Evolutionary conservation across 2,888 invertebrate species (phyloP).

Genomic region (Arrhopalites spinosus): DNA sequence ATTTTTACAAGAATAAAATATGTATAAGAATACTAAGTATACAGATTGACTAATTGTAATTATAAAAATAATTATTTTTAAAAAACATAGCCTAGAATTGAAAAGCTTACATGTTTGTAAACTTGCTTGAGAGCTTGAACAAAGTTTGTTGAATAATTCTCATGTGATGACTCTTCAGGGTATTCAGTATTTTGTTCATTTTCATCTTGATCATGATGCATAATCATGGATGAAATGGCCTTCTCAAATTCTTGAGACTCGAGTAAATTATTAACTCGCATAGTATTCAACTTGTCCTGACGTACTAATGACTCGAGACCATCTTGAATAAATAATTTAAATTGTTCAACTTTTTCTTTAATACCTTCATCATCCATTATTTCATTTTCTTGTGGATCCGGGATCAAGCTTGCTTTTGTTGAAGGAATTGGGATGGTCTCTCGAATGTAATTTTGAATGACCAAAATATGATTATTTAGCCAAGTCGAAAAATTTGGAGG

Average conservation of each 20-base stretch:
- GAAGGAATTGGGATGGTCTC: background rate
- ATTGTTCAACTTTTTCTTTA: background rate
- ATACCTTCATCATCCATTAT: background rate
- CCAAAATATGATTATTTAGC: background rate
- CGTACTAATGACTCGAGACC: background rate
- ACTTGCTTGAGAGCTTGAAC: conserved; percentile 16
- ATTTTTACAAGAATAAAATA: background rate
- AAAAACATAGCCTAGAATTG: background rate
- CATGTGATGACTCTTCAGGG: background rate
- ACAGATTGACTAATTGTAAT: background rate
- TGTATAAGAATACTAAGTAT: background rate
- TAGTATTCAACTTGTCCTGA: background rate
- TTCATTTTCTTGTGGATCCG: background rate
- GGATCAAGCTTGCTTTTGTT: too few relatives aligned
- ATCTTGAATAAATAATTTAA: background rate
- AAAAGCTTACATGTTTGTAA: conserved; percentile 19
- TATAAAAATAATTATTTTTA: background rate
- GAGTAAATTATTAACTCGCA: background rate
- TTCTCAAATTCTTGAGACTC: background rate
- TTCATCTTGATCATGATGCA: background rate
- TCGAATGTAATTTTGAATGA: background rate
- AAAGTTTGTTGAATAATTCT: background rate
- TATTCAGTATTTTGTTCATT: background rate
- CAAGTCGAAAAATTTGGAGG: conserved; percentile 15
- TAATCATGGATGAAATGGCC: background rate